These are phyloP conservation scores for Halocaridina rubra DNA, from an alignment of 2,888 invertebrate species.

Conservation along the genomic window DNA sequence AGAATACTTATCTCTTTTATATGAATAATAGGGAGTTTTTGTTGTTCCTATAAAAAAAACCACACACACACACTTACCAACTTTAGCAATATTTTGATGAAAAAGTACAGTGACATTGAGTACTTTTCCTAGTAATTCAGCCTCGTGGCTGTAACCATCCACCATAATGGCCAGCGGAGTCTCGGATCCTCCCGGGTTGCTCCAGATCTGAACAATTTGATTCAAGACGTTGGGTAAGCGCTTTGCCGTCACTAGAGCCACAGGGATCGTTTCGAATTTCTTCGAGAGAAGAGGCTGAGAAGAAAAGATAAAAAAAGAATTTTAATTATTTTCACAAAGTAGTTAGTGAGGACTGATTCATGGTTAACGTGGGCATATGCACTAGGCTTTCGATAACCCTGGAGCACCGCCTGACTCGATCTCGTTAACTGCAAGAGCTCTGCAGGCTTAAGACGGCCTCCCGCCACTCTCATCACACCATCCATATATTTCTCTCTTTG, in stretches of 20 bases:
- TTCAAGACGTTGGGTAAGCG: constrained; percentile 30
- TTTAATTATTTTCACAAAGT: not conserved
- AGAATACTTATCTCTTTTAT: not conserved
- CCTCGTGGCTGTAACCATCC: constrained; percentile 41
- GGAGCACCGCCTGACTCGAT: too few relatives aligned
- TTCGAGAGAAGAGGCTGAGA: not conserved
- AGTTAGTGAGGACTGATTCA: too few relatives aligned
- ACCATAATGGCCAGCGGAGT: constrained; percentile 47
- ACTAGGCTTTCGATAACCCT: too few relatives aligned
- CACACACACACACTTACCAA: not conserved
- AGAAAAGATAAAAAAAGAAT: not conserved
- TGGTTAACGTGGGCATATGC: too few relatives aligned
- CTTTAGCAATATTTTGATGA: constrained; percentile 21
- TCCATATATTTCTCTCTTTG: too few relatives aligned
- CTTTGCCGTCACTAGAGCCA: constrained; percentile 49
- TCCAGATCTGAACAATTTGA: constrained; percentile 42
- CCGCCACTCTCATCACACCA: too few relatives aligned
- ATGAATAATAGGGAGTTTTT: not conserved
- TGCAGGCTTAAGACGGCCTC: too few relatives aligned
- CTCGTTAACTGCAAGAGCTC: too few relatives aligned
- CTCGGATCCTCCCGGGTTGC: constrained; percentile 19
- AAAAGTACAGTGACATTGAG: constrained; percentile 28
- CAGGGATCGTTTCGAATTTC: constrained; percentile 23
- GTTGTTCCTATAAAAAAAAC: not conserved
- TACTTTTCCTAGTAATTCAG: constrained; percentile 7